Base-by-base conservation (phyloP, 2,797 vertebrate genomes). In the Vireo griseus region DNA sequence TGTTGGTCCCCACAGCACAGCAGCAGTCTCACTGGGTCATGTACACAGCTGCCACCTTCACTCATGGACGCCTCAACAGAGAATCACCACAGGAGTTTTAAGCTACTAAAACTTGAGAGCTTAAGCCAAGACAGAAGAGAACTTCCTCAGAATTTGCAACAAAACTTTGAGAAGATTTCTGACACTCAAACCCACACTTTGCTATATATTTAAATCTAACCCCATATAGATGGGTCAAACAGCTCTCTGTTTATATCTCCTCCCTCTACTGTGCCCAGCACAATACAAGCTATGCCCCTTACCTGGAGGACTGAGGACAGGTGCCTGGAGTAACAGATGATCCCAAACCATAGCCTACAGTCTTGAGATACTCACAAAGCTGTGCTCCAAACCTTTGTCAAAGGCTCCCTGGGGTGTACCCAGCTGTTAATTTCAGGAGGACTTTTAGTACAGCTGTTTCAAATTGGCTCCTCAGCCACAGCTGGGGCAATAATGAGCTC, bases 261-360 rank as follows among this genome's bases (percentile, higher is more conserved):
- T 13, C 31, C 26, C 21, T 8, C 33, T 19, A 3, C 39, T 24
- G 22, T 6, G 5, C 55, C 6, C 61, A n/a, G 6, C 17, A 5
- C 21, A 13, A 3, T 4, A 2, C 31, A 8, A 45, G 2, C 31
- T 12, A 1, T 0, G 0, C 7, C 48, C 14, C 79, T 44, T 75
- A 65, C 47, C 29, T 44, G 26, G 2, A 15, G 4, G 5, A 50
- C 11, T 15, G 22, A 66, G 45, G 10, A 29, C 25, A 39, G 6
- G 8, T 9, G 6, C 1, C 15, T 0, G 0, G 2, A 0, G 1
- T 2, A 66, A 7, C 7, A 59, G 16, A 52, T 26, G 5, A 9
- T 9, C 10, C 33, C 50, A 62, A 90, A 20, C 6, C 11, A 4
- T 1, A 3, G 28, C 55, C 35, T 15, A 1, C 35, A 66, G 10